Conservation (phyloP, 2,113 vertebrate species). For the Prionailurus viverrinus region DNA sequence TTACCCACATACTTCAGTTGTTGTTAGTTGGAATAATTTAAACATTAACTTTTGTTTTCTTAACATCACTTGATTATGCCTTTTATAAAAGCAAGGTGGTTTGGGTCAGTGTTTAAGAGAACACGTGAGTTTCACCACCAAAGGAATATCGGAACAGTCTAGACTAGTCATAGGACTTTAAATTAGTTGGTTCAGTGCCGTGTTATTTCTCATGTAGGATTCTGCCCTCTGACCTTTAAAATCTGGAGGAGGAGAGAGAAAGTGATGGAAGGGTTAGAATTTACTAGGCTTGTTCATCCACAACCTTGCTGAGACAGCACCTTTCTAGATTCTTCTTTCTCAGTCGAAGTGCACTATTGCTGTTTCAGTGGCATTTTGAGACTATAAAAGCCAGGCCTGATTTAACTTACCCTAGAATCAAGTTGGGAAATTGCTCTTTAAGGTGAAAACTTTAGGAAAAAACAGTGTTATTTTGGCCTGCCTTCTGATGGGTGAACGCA, state of each 20-base stretch:
- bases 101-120: not conserved
- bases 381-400: slow-evolving; percentile 8
- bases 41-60: not conserved
- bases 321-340: not conserved
- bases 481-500: not conserved
- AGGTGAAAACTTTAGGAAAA: slow-evolving; percentile 18
- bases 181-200: not conserved
- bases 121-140: not conserved
- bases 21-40: not conserved
- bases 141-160: not conserved
- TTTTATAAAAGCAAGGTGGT: slow-evolving; percentile 1
- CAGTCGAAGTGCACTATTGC: not conserved
- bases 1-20: not conserved
- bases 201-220: not conserved
- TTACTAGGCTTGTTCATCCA: not conserved
- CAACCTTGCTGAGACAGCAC: not conserved
- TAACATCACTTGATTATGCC: not conserved
- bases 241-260: not conserved
- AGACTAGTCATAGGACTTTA: not conserved
- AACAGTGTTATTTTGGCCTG: not conserved
- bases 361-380: slow-evolving; percentile 65
- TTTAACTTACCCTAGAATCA: slow-evolving; percentile 35
- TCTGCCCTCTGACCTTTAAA: not conserved
- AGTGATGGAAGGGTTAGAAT: not conserved
- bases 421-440: slow-evolving; percentile 49